Evolutionary conservation across 2,888 invertebrate genomes (phyloP), one percentile per base, ranked within the genome.

Genomic region (Emmelina monodactyla): DNA sequence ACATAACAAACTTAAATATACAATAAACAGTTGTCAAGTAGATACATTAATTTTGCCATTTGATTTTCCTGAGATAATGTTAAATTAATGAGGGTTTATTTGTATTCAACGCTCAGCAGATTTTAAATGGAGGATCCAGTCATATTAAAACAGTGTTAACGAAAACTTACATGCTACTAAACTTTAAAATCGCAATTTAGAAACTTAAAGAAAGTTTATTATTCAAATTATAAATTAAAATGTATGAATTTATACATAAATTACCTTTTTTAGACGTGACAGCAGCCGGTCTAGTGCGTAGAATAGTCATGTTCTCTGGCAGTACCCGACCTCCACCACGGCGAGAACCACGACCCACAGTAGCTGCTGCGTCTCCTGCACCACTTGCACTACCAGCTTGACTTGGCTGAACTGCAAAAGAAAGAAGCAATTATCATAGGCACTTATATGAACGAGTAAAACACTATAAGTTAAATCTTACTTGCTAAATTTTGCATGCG

Each of bases 311-410:
- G 10, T 70, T 57, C 15, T 82, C 82, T 0, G 75, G 58, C 2
- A 73, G 53, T 0, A 83, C 48, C 1, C 70, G 47, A 2, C 84
- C 76, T 1, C 82, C 72, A 0, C 86, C 85, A 9, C 86, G 70
- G 5, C 82, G 68, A 0, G 75, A 75, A 1, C 86, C 86, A 16
- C 85, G 73, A 0, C 82, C 82, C 1, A 59, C 50, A 1, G 61
- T 46, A 0, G 41, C 41, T n/a, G n/a, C n/a, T n/a, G 1, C 19
- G 5, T 6, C 5, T 28, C 28, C 28, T 13, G 53, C 43, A 1
- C 53, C 57, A n/a, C n/a, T n/a, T 2, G 61, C 54, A 2, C 68
- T 78, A 2, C 65, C 67, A 4, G 47, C 58, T 0, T 47, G 59
- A 15, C 42, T 38, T 4, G 46, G 40, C 13, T 36, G 48, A 1